Conservation (phyloP, 2,113 vertebrate species). For the Neoarius graeffei region DNA sequence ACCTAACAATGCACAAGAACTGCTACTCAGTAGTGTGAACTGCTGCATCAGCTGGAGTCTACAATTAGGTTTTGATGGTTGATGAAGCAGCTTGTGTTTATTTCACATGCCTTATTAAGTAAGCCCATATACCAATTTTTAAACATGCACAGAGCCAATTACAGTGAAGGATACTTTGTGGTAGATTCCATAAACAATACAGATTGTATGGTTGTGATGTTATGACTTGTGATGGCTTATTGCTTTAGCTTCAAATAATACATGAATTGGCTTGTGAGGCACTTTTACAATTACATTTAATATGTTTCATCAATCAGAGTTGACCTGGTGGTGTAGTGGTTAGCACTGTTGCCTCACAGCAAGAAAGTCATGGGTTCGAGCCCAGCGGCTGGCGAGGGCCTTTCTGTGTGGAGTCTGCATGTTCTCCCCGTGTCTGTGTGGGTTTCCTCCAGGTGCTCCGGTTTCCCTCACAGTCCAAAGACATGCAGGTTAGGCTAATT, state of each 20-base stretch:
- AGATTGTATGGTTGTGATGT: background rate
- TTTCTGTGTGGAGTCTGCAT: too few species aligned
- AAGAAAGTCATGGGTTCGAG: too few species aligned
- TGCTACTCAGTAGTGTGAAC: slow-evolving; percentile 56
- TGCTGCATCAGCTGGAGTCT: slow-evolving; percentile 51
- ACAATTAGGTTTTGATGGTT: slow-evolving; percentile 59
- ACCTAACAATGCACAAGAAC: slow-evolving; percentile 37
- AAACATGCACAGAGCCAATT: slow-evolving; percentile 13
- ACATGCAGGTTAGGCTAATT: too few species aligned
- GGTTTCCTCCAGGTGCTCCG: too few species aligned
- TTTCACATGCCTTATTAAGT: slow-evolving; percentile 45
- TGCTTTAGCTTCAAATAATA: background rate
- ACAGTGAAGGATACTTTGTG: background rate
- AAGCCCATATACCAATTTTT: slow-evolving; percentile 31
- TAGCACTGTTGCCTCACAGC: too few species aligned
- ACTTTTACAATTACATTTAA: background rate
- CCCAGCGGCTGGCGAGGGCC: too few species aligned
- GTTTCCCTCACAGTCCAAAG: too few species aligned
- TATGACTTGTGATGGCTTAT: background rate
- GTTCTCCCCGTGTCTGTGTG: too few species aligned
- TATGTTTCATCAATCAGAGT: background rate
- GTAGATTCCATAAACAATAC: background rate
- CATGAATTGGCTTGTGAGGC: background rate
- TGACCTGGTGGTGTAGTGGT: background rate
- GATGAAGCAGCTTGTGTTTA: slow-evolving; percentile 35